Base-by-base conservation (phyloP, 2,888 invertebrate species). In the Myathropa florea region DNA sequence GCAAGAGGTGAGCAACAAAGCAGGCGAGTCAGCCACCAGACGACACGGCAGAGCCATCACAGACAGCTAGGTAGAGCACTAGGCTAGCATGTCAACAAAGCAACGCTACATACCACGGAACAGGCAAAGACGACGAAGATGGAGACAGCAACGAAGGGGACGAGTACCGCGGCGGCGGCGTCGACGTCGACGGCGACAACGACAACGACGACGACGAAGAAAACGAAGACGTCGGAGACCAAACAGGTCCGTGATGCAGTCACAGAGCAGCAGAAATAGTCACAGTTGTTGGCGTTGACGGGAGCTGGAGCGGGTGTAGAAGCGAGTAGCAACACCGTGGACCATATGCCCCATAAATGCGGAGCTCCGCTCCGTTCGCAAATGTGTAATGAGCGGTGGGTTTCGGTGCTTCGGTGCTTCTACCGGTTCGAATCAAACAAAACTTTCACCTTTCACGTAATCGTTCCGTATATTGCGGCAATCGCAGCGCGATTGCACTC, bases 371-470 rank as follows among this genome's bases (percentile, higher is more conserved):
- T 46, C 46, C 46, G 73, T 73, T 84, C 84, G 84, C 77, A 81
- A 80, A 82, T 81, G 88, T 78, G 73, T 80, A 84, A 88, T 85
- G 75, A 83, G 71, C 71, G 79, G 83, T 72, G 83, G 76, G 82
- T 80, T 82, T 76, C 75, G 83, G 83, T 83, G 46, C 46, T 82
- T 75, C 71, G 82, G 79, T 79, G 79, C 79, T 83, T 83, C 87
- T 83, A 87, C 87, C 87, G 87, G 87, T 87, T 87, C 87, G 87
- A 76, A 72, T 83, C 83, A 79, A 86, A 86, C 86, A 90, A 90
- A 91, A 92, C 92, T 92, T 92, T 92, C 92, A 92, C 92, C 92
- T 92, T 92, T 91, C 92, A 92, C 92, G 92, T 92, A 92, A 92
- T 91, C 91, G 90, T 89, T 88, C 89, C 89, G 89, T 88, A 82